phyloP scores from a whole-genome alignment of 2,113 vertebrate genomes.

The Grus americana region DNA sequence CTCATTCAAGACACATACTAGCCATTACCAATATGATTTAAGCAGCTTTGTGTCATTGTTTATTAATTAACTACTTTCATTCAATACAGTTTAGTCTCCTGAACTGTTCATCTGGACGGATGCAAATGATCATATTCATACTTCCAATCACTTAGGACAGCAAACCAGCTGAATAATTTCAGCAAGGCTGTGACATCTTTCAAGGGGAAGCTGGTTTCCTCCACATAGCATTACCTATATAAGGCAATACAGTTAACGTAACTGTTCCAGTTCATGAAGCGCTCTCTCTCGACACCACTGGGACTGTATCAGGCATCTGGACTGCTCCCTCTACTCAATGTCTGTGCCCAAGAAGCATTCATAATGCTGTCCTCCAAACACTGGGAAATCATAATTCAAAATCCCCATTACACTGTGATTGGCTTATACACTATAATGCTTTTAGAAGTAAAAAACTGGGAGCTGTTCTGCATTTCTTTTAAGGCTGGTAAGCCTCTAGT shows the following conservation, averaged over 20 bases:
- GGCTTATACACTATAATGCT: neutral
- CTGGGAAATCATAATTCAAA: neutral
- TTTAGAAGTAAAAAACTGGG: neutral
- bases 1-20: neutral
- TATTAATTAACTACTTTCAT: neutral
- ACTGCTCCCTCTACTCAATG: neutral
- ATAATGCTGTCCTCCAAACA: neutral
- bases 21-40: neutral
- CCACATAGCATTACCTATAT: neutral
- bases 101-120: neutral
- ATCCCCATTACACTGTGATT: neutral
- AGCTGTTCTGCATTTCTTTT: neutral
- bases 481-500: neutral
- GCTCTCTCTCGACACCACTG: accelerated
- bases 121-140: neutral
- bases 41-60: neutral
- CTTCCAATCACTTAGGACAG: neutral
- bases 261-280: neutral
- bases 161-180: neutral
- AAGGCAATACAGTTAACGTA: neutral
- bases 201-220: neutral
- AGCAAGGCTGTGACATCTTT: neutral
- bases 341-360: neutral
- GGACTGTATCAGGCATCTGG: neutral
- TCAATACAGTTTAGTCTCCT: neutral